Conservation (phyloP, 1,140 invertebrate species). For the Anoplophora glabripennis region DNA sequence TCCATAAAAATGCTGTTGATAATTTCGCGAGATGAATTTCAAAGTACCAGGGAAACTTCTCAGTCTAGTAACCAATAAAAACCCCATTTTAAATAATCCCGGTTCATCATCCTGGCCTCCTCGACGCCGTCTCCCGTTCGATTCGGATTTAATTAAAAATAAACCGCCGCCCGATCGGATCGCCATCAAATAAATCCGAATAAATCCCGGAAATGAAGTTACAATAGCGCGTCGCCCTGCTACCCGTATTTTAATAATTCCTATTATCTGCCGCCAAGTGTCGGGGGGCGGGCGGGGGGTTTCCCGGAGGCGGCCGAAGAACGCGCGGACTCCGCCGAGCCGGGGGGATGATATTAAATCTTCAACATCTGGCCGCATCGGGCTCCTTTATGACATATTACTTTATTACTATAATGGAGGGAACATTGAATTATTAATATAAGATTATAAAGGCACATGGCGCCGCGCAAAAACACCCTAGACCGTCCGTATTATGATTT, state of each 20-base stretch:
- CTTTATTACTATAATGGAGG: slow-evolving; percentile 50
- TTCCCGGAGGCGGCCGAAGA: slow-evolving; percentile 20
- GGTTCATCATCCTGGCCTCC: slow-evolving; percentile 14
- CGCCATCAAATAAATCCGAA: slow-evolving; percentile 20
- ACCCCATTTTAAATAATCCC: slow-evolving; percentile 27
- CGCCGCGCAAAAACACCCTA: slow-evolving; percentile 36
- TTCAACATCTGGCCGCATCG: slow-evolving; percentile 43
- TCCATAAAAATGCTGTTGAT: no score
- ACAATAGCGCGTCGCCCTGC: slow-evolving; percentile 17
- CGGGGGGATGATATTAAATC: slow-evolving; percentile 45
- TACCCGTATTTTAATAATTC: slow-evolving; percentile 27
- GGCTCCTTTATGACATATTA: slow-evolving; percentile 49
- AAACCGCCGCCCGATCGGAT: neutral
- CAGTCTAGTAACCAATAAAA: slow-evolving; percentile 10
- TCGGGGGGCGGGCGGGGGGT: slow-evolving; percentile 11
- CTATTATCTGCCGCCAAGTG: slow-evolving; percentile 31
- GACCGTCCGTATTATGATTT: slow-evolving; percentile 36
- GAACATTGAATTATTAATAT: slow-evolving; percentile 51
- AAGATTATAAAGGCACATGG: slow-evolving; percentile 47
- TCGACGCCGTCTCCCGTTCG: slow-evolving; percentile 11
- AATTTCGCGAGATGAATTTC: no score
- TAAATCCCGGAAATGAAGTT: slow-evolving; percentile 32
- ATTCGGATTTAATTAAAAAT: slow-evolving; percentile 16
- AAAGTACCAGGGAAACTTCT: no score
- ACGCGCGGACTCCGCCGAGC: neutral